Evolutionary conservation across 92 coral and sea anemone genomes (phyloP), one percentile per base, ranked within the genome.

Genomic region (Epizoanthus rinbou): DNA sequence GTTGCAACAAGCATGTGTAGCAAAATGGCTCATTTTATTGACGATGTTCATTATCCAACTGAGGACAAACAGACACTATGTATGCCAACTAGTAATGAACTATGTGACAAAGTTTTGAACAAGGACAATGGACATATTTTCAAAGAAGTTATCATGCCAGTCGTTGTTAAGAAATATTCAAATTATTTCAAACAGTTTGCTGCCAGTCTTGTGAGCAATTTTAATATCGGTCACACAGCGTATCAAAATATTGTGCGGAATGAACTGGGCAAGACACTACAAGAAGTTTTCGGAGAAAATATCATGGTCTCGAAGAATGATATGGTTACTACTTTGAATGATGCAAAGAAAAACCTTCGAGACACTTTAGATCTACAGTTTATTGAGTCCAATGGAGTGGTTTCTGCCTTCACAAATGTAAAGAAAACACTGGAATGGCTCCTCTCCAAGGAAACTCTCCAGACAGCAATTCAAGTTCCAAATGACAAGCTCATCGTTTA

Each of bases 181-280:
- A 72, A 70, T 8, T 24, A 45, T 23, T 82, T 82, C 57, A 64
- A 68, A 9, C 63, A 83, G 67, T 83, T 82, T 82, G 86, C 78
- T 18, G 64, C 75, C 67, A 75, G 47, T 19, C 86, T 82, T 5
- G 80, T 75, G 2, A 76, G 82, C 21, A 76, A 76, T 76, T 76
- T 76, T 23, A 17, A 76, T 68, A 76, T 59, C 17, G 82, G 82
- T 1, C 21, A 76, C 1, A 25, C 41, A 11, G 43, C 60, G 9
- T 76, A 76, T 57, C 86, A 83, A 83, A 73, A 83, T 39, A 83
- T 86, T 11, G 65, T 86, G 18, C 68, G 85, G 43, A 86, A 86
- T 80, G 73, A 58, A 62, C 64, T 68, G 63, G 89, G 89, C 18
- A 86, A 86, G 75, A 43, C 39, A 43, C 76, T 86, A 37, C 56